Percentiles rank a stretch among this genome's conserved stretches.
Conservation (phyloP, 2,888 invertebrate genomes). For the Volucella zonaria region DNA sequence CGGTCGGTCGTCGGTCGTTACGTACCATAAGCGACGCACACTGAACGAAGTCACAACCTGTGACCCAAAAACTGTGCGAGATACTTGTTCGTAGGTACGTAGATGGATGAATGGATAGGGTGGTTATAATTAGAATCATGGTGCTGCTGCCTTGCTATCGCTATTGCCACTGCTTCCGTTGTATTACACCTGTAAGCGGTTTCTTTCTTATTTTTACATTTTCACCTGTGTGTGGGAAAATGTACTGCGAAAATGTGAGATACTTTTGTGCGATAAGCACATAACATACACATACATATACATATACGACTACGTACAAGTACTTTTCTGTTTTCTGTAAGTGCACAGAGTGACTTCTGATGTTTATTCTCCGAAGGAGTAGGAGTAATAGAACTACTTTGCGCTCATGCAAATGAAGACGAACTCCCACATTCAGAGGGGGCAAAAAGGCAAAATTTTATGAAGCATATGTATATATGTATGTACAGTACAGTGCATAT, state of each 20-base stretch:
- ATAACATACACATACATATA: too few species aligned
- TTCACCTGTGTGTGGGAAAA: constrained; percentile 50
- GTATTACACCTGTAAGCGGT: constrained; percentile 64
- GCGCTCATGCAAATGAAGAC: neutral
- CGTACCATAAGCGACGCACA: constrained; percentile 7
- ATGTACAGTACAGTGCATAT: too few species aligned
- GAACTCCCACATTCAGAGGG: neutral
- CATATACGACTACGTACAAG: too few species aligned
- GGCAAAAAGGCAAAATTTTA: neutral
- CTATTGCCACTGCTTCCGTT: constrained; percentile 52
- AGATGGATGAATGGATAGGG: constrained; percentile 66
- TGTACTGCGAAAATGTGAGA: constrained; percentile 42
- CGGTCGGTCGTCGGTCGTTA: neutral
- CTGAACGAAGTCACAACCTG: constrained; percentile 66
- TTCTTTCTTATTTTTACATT: constrained; percentile 13
- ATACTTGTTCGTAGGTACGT: too few species aligned
- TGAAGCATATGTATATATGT: neutral
- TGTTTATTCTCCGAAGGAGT: neutral
- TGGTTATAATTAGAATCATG: constrained; percentile 59
- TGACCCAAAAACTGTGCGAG: constrained; percentile 69
- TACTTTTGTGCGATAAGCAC: constrained; percentile 27
- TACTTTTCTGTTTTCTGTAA: too few species aligned
- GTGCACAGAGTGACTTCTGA: neutral
- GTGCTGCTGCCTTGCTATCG: constrained; percentile 24
- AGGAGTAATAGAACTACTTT: too few species aligned